phyloP scores from a whole-genome alignment of 2,888 invertebrate species.

The Epinotia nisella region DNA sequence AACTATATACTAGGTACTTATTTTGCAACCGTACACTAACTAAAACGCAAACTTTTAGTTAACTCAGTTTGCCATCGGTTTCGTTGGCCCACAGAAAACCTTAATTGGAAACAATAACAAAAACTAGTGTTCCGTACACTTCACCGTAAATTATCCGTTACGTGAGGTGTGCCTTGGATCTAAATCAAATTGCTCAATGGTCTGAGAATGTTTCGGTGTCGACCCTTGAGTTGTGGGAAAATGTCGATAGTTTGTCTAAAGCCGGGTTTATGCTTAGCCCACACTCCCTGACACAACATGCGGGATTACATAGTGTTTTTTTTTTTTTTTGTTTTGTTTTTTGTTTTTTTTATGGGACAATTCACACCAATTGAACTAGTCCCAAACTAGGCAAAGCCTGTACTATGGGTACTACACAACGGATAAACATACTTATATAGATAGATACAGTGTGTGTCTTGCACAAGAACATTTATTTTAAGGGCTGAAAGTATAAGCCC shows the following conservation, averaged over 20 bases:
- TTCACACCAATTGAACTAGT: no score
- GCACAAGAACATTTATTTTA: no score
- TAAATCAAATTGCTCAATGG: slow-evolving; percentile 32
- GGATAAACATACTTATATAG: no score
- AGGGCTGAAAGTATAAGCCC: no score
- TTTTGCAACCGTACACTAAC: background rate
- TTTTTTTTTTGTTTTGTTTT: no score
- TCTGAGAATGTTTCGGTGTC: slow-evolving; percentile 4
- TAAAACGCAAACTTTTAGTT: slow-evolving; percentile 1
- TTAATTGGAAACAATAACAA: slow-evolving; percentile 16
- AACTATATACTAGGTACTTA: background rate
- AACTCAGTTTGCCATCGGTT: background rate
- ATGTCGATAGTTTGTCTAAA: background rate
- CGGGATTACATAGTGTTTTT: no score
- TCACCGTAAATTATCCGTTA: slow-evolving; percentile 22
- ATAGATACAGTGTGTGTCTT: no score
- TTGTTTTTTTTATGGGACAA: no score
- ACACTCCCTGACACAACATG: no score
- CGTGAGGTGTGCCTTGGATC: slow-evolving; percentile 24
- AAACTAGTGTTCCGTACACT: slow-evolving; percentile 22
- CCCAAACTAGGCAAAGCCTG: no score
- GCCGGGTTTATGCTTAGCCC: no score
- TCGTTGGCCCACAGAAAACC: background rate
- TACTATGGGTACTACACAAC: no score
- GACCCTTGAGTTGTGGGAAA: slow-evolving; percentile 15